Conservation (phyloP, 2,113 vertebrate species). For the Mustelus asterias region DNA sequence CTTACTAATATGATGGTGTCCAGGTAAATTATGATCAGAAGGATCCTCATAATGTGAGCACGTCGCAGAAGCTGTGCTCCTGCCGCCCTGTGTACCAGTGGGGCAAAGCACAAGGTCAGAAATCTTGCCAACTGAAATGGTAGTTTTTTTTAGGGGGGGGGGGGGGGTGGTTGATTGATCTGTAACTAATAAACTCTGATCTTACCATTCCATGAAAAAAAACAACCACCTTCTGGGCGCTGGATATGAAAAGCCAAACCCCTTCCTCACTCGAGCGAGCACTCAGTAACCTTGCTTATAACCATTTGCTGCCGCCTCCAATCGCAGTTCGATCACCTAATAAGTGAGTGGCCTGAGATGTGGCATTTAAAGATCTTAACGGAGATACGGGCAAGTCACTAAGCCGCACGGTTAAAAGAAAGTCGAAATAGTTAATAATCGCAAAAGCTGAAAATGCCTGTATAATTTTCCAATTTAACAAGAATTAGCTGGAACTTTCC, state of each 20-base stretch:
- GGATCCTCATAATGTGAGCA: not conserved
- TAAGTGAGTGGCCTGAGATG: not conserved
- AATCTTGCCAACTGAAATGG: not conserved
- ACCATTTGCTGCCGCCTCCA: not conserved
- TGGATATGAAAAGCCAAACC: not conserved
- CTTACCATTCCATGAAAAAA: not conserved
- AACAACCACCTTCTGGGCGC: not conserved
- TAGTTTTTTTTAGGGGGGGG: not conserved
- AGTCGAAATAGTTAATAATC: not conserved
- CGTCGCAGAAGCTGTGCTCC: not conserved
- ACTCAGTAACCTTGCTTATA: not conserved
- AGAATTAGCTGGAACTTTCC: not conserved
- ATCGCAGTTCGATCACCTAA: not conserved
- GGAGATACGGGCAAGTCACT: not conserved
- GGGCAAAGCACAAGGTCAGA: not conserved
- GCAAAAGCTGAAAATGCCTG: too few relatives aligned
- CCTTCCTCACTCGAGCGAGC: too few relatives aligned
- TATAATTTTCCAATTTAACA: not conserved
- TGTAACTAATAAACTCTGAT: not conserved
- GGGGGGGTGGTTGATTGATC: not conserved
- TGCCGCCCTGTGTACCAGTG: not conserved
- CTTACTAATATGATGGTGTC: constrained; percentile 22
- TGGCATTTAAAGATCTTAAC: not conserved
- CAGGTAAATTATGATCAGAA: not conserved
- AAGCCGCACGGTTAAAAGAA: too few relatives aligned